These are phyloP conservation scores for Watsonalla cultraria DNA, from an alignment of 2,888 invertebrate species.

Conservation along the genomic window DNA sequence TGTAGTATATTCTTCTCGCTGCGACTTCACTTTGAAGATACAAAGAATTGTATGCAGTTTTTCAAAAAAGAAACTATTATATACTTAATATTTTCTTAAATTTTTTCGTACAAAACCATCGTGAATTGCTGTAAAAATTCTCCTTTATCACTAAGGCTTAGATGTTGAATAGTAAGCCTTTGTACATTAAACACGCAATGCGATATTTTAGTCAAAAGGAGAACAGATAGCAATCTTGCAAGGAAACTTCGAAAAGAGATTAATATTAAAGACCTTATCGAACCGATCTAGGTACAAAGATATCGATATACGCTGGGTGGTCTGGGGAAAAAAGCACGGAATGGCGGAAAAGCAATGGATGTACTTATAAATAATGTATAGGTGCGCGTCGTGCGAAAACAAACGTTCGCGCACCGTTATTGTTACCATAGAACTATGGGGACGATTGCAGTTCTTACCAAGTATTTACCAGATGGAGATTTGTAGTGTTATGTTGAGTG, in stretches of 20 bases:
- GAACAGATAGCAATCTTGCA: background rate
- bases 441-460: background rate
- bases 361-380: conserved; percentile 65
- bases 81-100: no score
- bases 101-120: no score
- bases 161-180: no score
- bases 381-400: conserved; percentile 61
- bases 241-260: background rate
- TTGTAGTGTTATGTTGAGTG: no score
- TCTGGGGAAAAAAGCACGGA: conserved; percentile 45
- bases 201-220: background rate
- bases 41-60: no score
- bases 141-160: no score
- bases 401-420: conserved; percentile 38
- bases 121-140: no score
- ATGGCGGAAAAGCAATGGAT: conserved; percentile 59
- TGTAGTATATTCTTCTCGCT: no score
- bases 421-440: background rate
- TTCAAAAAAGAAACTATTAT: no score
- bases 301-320: conserved; percentile 29
- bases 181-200: no score
- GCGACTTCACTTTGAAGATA: no score
- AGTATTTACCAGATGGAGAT: background rate
- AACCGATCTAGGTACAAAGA: background rate
- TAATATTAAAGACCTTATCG: background rate